Conservation (phyloP, 2,113 vertebrate species). For the Syrrhaptes paradoxus region DNA sequence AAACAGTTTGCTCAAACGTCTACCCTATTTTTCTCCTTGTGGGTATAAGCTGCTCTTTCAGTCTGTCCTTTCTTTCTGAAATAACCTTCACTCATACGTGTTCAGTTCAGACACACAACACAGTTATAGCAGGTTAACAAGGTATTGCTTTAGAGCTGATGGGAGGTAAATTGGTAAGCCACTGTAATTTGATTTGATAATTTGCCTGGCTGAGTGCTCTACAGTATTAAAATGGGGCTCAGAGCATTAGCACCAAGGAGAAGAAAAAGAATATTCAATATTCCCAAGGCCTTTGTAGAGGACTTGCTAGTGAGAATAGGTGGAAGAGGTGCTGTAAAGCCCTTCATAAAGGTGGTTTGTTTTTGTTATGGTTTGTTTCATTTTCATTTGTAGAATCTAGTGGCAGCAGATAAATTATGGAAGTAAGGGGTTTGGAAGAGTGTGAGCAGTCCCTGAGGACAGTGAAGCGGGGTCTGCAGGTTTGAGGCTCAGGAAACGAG, state of each 20-base stretch:
- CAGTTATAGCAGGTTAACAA: conserved; percentile 10
- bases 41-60: conserved; percentile 13
- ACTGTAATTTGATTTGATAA: conserved; percentile 24
- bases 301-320: not conserved
- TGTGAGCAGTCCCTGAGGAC: not conserved
- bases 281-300: not conserved
- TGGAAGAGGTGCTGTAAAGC: not conserved
- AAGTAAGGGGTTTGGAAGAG: not conserved
- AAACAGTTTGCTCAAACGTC: conserved; percentile 53
- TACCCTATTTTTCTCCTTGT: not conserved
- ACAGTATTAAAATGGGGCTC: not conserved
- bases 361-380: not conserved
- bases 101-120: not conserved
- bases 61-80: conserved; percentile 31
- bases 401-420: not conserved
- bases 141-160: conserved; percentile 34
- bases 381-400: not conserved
- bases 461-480: not conserved
- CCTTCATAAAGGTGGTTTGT: not conserved
- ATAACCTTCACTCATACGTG: conserved; percentile 29
- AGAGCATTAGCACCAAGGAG: not conserved
- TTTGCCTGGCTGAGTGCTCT: not conserved
- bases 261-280: not conserved
- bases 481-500: not conserved
- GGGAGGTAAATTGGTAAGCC: conserved; percentile 18